Percentiles rank a stretch among this genome's conserved stretches.
Evolutionary conservation across 2,888 invertebrate species (phyloP).

Genomic region (Stomorhina lunata): DNA sequence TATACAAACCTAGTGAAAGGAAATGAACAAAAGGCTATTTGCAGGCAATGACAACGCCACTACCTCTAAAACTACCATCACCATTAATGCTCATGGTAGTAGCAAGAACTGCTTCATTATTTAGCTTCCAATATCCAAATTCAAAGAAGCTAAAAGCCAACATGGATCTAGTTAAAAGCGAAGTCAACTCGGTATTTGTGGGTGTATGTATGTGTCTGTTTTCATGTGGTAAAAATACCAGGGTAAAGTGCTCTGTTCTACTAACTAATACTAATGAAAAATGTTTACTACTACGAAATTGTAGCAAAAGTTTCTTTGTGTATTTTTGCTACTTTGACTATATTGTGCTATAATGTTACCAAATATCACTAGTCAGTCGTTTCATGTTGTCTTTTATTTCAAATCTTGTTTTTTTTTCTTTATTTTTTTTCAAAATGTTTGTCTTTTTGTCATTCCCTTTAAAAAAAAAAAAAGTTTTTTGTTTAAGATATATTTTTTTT

Average conservation of each 20-base stretch:
- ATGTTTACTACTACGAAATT: no score
- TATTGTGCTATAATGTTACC: conserved; percentile 47
- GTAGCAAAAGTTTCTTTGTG: neutral
- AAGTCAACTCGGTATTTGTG: neutral
- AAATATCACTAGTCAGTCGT: conserved; percentile 43
- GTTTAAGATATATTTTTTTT: neutral
- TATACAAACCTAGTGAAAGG: conserved; percentile 58
- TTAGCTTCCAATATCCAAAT: no score
- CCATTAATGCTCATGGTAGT: no score
- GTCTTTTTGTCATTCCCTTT: neutral
- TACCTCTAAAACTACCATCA: no score
- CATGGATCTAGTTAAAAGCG: neutral
- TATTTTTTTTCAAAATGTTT: conserved; percentile 4
- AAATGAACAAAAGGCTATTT: conserved; percentile 40
- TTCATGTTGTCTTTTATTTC: conserved; percentile 5
- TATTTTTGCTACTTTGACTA: neutral
- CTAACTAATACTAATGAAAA: no score
- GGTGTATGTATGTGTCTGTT: no score
- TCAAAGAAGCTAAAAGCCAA: neutral
- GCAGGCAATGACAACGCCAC: neutral
- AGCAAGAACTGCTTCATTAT: no score
- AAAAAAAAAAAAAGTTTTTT: neutral
- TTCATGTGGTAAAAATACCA: no score
- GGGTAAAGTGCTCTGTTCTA: no score
- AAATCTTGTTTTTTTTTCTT: neutral